These are phyloP conservation scores for Sorex fumeus DNA, from an alignment of 2,113 vertebrate species.

Conservation along the genomic window DNA sequence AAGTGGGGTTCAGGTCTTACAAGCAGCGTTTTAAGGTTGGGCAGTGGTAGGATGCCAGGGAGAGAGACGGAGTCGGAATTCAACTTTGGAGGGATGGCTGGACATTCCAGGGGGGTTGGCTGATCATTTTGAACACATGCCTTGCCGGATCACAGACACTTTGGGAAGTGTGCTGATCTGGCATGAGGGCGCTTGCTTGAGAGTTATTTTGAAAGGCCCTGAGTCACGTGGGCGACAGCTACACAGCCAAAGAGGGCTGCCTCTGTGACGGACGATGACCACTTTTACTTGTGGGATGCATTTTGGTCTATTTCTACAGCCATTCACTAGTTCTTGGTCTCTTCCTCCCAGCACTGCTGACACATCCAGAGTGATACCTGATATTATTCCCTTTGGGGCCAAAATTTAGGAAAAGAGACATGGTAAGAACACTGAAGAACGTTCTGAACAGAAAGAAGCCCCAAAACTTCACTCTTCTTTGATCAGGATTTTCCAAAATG, in stretches of 20 bases:
- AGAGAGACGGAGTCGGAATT: background rate
- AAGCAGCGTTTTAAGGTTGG: conserved; percentile 80
- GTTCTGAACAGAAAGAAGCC: no score
- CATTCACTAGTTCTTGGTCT: conserved; percentile 77
- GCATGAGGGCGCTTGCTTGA: conserved; percentile 65
- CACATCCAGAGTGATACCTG: conserved; percentile 84
- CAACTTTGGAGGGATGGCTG: background rate
- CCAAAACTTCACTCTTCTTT: background rate
- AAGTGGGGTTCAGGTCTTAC: conserved; percentile 85
- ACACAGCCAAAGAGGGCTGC: conserved; percentile 67
- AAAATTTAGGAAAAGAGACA: conserved; percentile 58
- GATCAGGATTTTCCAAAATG: background rate
- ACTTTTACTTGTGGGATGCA: conserved; percentile 27
- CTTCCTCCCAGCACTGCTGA: conserved; percentile 87
- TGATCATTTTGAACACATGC: background rate
- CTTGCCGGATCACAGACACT: rapidly evolving
- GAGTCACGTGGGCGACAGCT: conserved; percentile 74
- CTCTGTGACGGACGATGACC: conserved; percentile 62
- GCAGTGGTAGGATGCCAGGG: conserved; percentile 34
- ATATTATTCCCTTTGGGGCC: conserved; percentile 79
- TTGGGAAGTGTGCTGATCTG: background rate
- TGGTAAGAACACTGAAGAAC: no score
- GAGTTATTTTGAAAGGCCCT: conserved; percentile 57
- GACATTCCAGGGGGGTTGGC: conserved; percentile 62
- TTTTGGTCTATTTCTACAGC: background rate